Percentiles rank a stretch among this genome's conserved stretches.
These are phyloP conservation scores for human DNA, from an alignment of 2,113 vertebrate species.

Conservation along the genomic window DNA sequence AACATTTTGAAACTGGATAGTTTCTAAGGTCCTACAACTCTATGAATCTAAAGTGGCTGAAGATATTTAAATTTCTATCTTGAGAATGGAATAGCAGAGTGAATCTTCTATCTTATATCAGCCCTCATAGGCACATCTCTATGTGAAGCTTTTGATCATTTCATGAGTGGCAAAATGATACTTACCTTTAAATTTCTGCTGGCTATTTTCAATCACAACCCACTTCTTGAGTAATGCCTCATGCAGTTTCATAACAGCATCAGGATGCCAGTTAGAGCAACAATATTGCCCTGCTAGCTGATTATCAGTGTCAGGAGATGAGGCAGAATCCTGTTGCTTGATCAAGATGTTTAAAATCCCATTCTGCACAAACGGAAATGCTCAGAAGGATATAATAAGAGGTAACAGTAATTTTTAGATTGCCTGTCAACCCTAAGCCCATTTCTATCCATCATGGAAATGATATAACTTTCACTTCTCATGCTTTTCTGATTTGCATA, in stretches of 20 bases:
- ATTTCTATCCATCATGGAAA: conserved; percentile 80
- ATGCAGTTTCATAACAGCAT: conserved; percentile 33
- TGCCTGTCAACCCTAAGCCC: conserved; percentile 80
- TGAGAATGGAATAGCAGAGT: background rate
- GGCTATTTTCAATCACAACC: conserved; percentile 54
- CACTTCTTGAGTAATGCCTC: conserved; percentile 59
- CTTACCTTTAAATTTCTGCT: conserved; percentile 72
- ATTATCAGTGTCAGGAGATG: conserved; percentile 74
- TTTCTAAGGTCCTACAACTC: background rate
- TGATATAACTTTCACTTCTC: conserved; percentile 70
- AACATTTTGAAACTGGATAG: background rate
- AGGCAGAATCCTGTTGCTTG: conserved; percentile 79
- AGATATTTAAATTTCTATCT: conserved; percentile 30
- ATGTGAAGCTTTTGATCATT: conserved; percentile 60
- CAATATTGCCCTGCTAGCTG: conserved; percentile 54
- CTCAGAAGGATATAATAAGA: conserved; percentile 77
- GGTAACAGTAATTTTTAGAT: conserved; percentile 81
- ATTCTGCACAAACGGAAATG: conserved; percentile 67
- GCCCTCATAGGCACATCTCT: conserved; percentile 9
- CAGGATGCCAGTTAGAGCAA: conserved; percentile 67
- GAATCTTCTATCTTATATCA: background rate
- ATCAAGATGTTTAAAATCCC: conserved; percentile 76
- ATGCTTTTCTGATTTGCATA: conserved; percentile 79
- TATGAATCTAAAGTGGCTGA: background rate
- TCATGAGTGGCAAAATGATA: conserved; percentile 64